Evolutionary conservation across 2,888 invertebrate species (phyloP).

Genomic region (Theodoxus fluviatilis): DNA sequence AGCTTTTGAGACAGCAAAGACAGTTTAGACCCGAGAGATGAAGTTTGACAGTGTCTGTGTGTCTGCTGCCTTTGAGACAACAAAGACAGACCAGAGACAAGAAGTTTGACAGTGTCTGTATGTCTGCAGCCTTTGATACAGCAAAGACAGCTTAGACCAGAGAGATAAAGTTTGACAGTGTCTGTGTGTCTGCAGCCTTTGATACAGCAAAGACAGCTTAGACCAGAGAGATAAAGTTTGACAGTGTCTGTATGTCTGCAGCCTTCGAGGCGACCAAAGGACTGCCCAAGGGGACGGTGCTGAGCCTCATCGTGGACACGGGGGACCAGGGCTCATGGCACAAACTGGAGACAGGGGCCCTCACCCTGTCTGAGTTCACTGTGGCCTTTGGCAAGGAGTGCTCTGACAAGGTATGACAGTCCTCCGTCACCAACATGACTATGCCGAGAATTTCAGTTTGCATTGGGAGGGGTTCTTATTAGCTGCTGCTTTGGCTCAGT

Average conservation of each 20-base stretch:
- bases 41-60: too few species aligned
- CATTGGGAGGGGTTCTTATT: too few species aligned
- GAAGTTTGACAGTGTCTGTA: too few species aligned
- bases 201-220: constrained; percentile 53
- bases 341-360: constrained; percentile 63
- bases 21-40: background rate
- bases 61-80: too few species aligned
- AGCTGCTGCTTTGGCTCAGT: too few species aligned
- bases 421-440: background rate
- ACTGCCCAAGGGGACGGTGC: constrained; percentile 54
- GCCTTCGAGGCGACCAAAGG: constrained; percentile 54
- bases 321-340: constrained; percentile 56
- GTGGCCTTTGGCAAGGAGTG: constrained; percentile 62
- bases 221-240: background rate
- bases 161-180: too few species aligned
- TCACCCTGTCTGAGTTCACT: constrained; percentile 62
- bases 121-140: too few species aligned
- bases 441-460: too few species aligned
- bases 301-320: constrained; percentile 49
- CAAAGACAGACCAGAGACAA: background rate
- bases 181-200: constrained; percentile 41
- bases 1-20: constrained; percentile 56
- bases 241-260: constrained; percentile 27
- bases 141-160: background rate
- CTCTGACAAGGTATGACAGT: constrained; percentile 54